phyloP scores from a whole-genome alignment of 2,888 invertebrate species.

The Pachycephus smyrnensis region DNA sequence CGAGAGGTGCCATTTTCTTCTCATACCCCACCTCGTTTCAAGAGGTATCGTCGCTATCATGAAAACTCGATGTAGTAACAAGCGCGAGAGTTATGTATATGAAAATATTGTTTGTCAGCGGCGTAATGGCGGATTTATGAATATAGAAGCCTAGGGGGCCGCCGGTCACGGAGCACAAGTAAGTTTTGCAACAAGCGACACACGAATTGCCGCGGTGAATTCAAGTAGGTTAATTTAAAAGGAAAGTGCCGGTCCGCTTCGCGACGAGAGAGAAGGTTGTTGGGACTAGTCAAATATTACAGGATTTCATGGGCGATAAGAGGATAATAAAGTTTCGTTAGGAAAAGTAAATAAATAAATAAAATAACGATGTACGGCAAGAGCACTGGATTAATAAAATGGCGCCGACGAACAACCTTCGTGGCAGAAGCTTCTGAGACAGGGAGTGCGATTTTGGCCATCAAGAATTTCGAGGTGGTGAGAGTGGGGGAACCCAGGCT shows the following conservation, averaged over 20 bases:
- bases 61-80: neutral
- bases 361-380: neutral
- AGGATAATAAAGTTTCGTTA: neutral
- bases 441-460: neutral
- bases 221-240: neutral
- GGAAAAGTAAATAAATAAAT: neutral
- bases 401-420: neutral
- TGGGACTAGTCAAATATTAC: neutral
- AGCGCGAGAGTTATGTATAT: neutral
- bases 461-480: neutral
- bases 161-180: neutral
- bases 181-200: neutral
- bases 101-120: neutral
- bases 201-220: neutral
- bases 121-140: neutral
- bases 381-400: neutral
- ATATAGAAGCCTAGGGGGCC: neutral
- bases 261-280: neutral
- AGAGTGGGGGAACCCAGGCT: no score
- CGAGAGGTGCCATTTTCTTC: neutral
- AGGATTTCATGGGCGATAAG: neutral
- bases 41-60: neutral
- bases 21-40: neutral
- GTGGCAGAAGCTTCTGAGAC: neutral
- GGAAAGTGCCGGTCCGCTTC: neutral